Conservation (phyloP, 2,888 invertebrate species). For the Dastarcus helophoroides region DNA sequence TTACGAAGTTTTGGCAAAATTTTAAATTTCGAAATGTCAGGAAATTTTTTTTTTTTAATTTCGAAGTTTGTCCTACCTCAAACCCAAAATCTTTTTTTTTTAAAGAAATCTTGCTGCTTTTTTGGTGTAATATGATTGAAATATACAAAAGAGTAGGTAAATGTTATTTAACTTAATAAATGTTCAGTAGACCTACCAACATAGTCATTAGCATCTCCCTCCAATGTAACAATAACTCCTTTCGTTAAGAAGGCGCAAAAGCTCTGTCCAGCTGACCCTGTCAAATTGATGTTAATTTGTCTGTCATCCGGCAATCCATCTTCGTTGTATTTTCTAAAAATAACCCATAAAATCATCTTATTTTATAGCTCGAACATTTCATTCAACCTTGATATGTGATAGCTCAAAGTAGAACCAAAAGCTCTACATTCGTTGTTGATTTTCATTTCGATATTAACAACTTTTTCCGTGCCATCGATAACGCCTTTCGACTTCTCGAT, state of each 20-base stretch:
- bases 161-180: too few relatives aligned
- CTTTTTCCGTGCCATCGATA: slow-evolving; percentile 57
- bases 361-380: too few relatives aligned
- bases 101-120: too few relatives aligned
- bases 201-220: slow-evolving; percentile 98
- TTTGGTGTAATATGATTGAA: too few relatives aligned
- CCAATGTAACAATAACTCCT: slow-evolving; percentile 80
- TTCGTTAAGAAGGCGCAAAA: slow-evolving; percentile 94
- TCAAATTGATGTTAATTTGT: slow-evolving; percentile 66
- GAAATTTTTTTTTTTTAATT: too few relatives aligned
- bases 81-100: too few relatives aligned
- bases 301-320: slow-evolving; percentile 71
- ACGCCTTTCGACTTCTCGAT: slow-evolving; percentile 63
- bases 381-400: slow-evolving; percentile 93
- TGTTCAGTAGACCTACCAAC: slow-evolving; percentile 61
- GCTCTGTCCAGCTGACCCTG: slow-evolving; percentile 95
- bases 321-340: slow-evolving; percentile 71
- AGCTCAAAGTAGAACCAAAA: slow-evolving; percentile 88
- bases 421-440: slow-evolving; percentile 89
- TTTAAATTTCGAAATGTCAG: too few relatives aligned
- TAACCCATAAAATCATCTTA: slow-evolving; percentile 8
- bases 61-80: too few relatives aligned
- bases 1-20: too few relatives aligned
- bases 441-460: slow-evolving; percentile 59
- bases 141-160: too few relatives aligned